Conservation (phyloP, 1,140 invertebrate species). For the Diprion similis region DNA sequence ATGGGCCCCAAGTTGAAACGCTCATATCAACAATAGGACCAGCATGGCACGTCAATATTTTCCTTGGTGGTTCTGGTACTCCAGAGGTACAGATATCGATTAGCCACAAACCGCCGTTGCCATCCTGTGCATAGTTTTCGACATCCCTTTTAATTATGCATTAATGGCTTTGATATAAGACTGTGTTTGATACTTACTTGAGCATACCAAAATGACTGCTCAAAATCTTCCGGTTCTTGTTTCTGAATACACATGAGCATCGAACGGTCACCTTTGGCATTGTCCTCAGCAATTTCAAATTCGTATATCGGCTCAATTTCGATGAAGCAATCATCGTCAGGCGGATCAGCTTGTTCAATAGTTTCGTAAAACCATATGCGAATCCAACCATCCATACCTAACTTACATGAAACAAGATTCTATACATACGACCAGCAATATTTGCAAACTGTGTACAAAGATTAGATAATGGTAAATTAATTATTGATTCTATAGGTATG, state of each 20-base stretch:
- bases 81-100: slow-evolving; percentile 76
- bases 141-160: slow-evolving; percentile 9
- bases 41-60: slow-evolving; percentile 76
- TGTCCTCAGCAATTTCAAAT: slow-evolving; percentile 62
- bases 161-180: neutral
- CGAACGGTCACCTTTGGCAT: slow-evolving; percentile 36
- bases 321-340: slow-evolving; percentile 78
- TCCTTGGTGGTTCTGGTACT: slow-evolving; percentile 62
- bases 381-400: slow-evolving; percentile 81
- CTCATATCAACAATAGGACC: slow-evolving; percentile 75
- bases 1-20: slow-evolving; percentile 69
- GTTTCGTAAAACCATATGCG: slow-evolving; percentile 88
- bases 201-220: slow-evolving; percentile 70
- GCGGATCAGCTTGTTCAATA: slow-evolving; percentile 80
- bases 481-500: too few species aligned
- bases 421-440: slow-evolving; percentile 38
- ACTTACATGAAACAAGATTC: slow-evolving; percentile 66
- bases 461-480: too few species aligned
- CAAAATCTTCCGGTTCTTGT: slow-evolving; percentile 53
- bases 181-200: slow-evolving; percentile 65
- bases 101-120: slow-evolving; percentile 82
- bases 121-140: slow-evolving; percentile 66
- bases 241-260: slow-evolving; percentile 67
- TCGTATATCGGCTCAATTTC: slow-evolving; percentile 87
- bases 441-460: neutral